Conservation (phyloP, 2,888 invertebrate species). For the Vesta saturnalis region DNA sequence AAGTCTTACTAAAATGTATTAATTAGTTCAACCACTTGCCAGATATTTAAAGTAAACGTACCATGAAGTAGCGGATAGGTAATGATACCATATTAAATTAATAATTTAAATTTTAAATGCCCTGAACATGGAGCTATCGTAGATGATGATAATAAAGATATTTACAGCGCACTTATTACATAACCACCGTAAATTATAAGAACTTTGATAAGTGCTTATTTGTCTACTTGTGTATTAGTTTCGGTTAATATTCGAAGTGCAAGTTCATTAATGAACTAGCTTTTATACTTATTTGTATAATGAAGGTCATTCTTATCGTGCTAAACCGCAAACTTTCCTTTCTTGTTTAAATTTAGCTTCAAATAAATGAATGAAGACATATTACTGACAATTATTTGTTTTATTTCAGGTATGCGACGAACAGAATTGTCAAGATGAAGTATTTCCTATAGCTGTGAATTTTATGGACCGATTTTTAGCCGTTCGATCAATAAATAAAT, state of each 20-base stretch:
- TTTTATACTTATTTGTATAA: conserved; percentile 21
- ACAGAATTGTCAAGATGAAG: conserved; percentile 91
- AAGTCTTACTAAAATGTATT: not conserved
- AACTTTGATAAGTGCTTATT: conserved; percentile 3
- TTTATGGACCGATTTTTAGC: conserved; percentile 94
- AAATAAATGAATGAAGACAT: not conserved
- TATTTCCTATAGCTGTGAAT: conserved; percentile 91
- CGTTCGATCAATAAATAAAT: conserved; percentile 82
- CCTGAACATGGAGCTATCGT: conserved; percentile 27
- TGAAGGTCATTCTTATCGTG: conserved; percentile 34
- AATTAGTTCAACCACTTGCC: not conserved
- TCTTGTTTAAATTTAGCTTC: conserved; percentile 22
- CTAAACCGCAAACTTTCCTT: conserved; percentile 34
- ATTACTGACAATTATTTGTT: conserved; percentile 16
- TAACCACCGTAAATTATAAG: conserved; percentile 21
- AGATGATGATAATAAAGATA: conserved; percentile 29
- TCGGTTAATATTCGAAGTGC: not conserved
- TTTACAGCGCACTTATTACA: conserved; percentile 26
- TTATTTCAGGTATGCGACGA: conserved; percentile 90
- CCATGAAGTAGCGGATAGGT: conserved; percentile 22
- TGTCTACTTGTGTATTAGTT: conserved; percentile 3
- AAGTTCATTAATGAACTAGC: conserved; percentile 30
- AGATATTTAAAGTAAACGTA: conserved; percentile 19
- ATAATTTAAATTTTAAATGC: conserved; percentile 30
- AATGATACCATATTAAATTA: conserved; percentile 21